Conservation (phyloP, 2,888 invertebrate species). For the Tenthredo scrophulariae region DNA sequence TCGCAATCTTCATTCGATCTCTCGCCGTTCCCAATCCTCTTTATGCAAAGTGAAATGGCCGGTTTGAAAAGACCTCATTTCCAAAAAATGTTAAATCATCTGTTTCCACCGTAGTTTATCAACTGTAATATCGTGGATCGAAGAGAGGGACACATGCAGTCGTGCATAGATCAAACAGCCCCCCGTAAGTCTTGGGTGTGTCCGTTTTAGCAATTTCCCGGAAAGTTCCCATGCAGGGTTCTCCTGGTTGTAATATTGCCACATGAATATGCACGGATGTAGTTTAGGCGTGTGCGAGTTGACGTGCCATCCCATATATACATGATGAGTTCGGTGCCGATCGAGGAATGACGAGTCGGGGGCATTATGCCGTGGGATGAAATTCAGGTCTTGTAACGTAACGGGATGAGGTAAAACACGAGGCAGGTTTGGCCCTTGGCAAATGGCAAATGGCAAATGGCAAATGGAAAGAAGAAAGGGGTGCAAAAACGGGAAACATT, state of each 20-base stretch:
- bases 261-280: background rate
- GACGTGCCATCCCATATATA: background rate
- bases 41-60: background rate
- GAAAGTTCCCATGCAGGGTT: background rate
- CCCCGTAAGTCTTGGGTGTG: background rate
- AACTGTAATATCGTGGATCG: background rate
- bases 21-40: background rate
- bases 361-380: background rate
- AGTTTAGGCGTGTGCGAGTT: background rate
- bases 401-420: background rate
- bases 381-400: slow-evolving; percentile 1
- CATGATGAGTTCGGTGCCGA: background rate
- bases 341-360: background rate
- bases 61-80: background rate
- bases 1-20: slow-evolving; percentile 3
- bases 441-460: too few relatives aligned
- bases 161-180: background rate
- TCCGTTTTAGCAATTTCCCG: slow-evolving; percentile 4
- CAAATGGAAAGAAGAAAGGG: background rate
- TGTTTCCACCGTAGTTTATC: background rate
- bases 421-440: background rate
- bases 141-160: background rate
- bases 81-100: too few relatives aligned
- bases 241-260: background rate
- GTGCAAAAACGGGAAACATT: slow-evolving; percentile 60